A percentile compares a stretch with the other conserved stretches of the same genome.
These are phyloP conservation scores for Prunella himalayana DNA, from an alignment of 2,113 vertebrate genomes.

Conservation along the genomic window DNA sequence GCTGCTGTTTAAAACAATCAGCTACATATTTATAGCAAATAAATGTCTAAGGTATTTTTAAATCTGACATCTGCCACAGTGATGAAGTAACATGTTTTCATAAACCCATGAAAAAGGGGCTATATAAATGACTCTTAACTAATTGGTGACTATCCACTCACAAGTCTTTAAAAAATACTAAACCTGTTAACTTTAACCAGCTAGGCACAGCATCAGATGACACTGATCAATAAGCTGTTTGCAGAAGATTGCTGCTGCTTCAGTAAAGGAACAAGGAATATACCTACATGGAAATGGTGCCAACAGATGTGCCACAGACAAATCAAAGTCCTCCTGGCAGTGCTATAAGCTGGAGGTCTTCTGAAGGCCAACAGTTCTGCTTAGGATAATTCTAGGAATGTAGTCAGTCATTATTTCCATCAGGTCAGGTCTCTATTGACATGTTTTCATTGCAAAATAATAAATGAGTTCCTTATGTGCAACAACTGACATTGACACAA, in stretches of 20 bases:
- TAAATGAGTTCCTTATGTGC: constrained; percentile 40
- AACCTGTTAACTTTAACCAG: not conserved
- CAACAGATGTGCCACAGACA: not conserved
- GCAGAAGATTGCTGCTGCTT: not conserved
- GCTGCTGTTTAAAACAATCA: not conserved
- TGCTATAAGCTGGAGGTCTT: not conserved
- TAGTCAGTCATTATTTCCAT: not conserved
- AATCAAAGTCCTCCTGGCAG: not conserved
- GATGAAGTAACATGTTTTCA: not conserved
- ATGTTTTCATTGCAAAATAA: constrained; percentile 31
- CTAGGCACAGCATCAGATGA: not conserved
- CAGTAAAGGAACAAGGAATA: not conserved
- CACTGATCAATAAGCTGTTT: not conserved
- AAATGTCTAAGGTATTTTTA: not conserved
- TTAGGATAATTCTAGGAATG: constrained; percentile 26
- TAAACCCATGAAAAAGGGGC: not conserved
- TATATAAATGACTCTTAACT: not conserved
- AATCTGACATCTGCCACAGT: not conserved
- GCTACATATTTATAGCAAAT: not conserved
- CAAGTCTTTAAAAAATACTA: not conserved
- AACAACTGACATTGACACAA: not conserved
- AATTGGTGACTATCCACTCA: not conserved
- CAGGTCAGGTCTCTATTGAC: constrained; percentile 15
- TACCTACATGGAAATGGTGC: not conserved
- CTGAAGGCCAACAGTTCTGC: not conserved